Evolutionary conservation across 2,113 vertebrate species (phyloP).

Genomic region (Onychorhynchus coronatus): DNA sequence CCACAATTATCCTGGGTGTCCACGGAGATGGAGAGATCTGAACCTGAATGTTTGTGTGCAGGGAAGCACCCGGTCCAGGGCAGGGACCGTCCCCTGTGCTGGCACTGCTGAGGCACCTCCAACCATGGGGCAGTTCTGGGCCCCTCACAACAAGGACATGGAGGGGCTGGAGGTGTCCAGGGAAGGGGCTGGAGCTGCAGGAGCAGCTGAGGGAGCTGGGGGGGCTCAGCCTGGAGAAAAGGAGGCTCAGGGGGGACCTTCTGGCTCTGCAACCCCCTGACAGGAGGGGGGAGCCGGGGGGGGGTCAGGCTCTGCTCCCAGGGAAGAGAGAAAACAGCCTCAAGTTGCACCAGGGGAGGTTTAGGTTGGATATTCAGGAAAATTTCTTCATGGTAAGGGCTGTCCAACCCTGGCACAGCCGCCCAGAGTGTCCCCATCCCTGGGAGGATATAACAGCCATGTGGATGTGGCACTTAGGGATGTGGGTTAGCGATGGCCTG

Average conservation of each 20-base stretch:
- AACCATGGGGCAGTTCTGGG: not conserved
- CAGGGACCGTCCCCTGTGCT: not conserved
- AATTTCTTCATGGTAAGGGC: too few species aligned
- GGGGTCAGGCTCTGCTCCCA: not conserved
- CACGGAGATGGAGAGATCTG: not conserved
- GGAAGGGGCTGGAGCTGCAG: not conserved
- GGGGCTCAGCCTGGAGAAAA: not conserved
- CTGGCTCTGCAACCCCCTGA: not conserved
- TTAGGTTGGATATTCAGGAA: not conserved
- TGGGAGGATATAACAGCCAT: not conserved
- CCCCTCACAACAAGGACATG: not conserved
- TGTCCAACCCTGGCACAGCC: not conserved
- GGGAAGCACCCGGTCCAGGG: not conserved
- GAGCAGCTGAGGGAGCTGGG: not conserved
- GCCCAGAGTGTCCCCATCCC: not conserved
- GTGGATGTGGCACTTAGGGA: not conserved
- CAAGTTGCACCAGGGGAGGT: not conserved
- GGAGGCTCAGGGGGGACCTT: not conserved
- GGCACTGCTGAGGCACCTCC: not conserved
- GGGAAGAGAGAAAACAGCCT: not conserved
- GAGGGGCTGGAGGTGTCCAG: not conserved
- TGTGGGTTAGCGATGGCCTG: not conserved
- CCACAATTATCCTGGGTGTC: rapidly evolving
- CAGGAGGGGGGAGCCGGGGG: not conserved
- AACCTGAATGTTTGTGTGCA: not conserved